Evolutionary conservation across 2,888 invertebrate species (phyloP).

Genomic region (Pogonocherus hispidulus): DNA sequence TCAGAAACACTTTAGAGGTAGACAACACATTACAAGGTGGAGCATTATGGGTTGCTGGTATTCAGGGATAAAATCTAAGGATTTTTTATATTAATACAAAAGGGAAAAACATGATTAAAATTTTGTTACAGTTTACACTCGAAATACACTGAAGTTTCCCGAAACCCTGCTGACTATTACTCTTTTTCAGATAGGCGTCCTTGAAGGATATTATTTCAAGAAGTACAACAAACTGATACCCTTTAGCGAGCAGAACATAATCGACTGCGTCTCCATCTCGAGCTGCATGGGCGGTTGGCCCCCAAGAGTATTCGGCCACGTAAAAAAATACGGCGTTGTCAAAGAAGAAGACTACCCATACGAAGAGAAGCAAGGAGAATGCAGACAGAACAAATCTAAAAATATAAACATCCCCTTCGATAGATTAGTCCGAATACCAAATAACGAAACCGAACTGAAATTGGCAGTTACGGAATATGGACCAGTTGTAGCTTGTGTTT

Average conservation of each 20-base stretch:
- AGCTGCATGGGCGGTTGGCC: conserved; percentile 40
- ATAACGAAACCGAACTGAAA: conserved; percentile 27
- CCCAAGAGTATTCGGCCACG: conserved; percentile 28
- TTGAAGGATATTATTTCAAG: conserved; percentile 41
- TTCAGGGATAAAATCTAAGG: too few species aligned
- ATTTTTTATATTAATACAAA: too few species aligned
- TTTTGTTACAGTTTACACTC: too few species aligned
- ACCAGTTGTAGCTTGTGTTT: conserved; percentile 34
- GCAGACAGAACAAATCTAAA: conserved; percentile 16
- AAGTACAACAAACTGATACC: conserved; percentile 37
- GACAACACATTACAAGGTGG: too few species aligned
- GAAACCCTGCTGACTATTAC: not conserved
- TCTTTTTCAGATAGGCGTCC: conserved; percentile 34
- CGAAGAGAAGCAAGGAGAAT: conserved; percentile 31
- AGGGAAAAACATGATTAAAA: too few species aligned
- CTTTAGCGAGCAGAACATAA: conserved; percentile 44
- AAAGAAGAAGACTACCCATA: conserved; percentile 39
- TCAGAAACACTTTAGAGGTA: too few species aligned
- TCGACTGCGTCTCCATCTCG: conserved; percentile 53
- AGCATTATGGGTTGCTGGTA: too few species aligned
- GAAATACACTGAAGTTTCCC: too few species aligned
- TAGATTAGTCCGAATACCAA: not conserved
- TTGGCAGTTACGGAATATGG: conserved; percentile 31
- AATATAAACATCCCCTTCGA: conserved; percentile 27
- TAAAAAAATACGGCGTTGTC: conserved; percentile 36